Conservation (phyloP, 2,797 vertebrate genomes). For the Scolopax rusticola region DNA sequence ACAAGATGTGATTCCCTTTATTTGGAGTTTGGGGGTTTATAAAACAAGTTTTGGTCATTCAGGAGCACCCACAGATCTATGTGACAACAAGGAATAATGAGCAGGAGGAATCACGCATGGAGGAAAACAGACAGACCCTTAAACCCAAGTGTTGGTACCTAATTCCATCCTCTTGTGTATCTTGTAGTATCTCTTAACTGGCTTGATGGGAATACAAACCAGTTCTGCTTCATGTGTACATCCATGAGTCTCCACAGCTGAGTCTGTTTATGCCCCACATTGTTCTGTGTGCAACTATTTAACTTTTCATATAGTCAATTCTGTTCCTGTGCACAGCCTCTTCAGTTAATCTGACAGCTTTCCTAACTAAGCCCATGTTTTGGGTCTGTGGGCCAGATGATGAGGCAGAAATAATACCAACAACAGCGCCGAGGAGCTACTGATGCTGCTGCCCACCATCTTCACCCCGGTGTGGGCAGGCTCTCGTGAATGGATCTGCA, state of each 20-base stretch:
- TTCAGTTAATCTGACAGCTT: not conserved
- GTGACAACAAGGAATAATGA: not conserved
- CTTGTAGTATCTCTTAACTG: not conserved
- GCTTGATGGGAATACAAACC: not conserved
- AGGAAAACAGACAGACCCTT: not conserved
- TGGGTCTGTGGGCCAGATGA: not conserved
- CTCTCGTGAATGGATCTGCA: not conserved
- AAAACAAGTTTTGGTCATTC: not conserved
- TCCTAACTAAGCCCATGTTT: not conserved
- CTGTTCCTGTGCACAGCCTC: not conserved
- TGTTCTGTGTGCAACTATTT: not conserved
- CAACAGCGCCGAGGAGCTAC: not conserved
- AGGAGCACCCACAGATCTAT: not conserved
- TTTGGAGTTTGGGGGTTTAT: not conserved
- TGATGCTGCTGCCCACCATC: not conserved
- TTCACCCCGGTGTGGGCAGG: not conserved
- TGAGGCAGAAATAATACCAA: not conserved
- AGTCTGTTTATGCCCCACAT: not conserved
- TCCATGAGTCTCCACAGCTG: not conserved
- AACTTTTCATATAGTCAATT: not conserved
- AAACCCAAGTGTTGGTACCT: not conserved
- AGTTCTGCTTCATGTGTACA: not conserved
- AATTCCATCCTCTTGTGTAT: not conserved
- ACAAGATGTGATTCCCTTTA: not conserved
- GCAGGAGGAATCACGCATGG: not conserved